Base-by-base conservation (phyloP, 2,888 invertebrate species). In the Chloroclysta siterata region DNA sequence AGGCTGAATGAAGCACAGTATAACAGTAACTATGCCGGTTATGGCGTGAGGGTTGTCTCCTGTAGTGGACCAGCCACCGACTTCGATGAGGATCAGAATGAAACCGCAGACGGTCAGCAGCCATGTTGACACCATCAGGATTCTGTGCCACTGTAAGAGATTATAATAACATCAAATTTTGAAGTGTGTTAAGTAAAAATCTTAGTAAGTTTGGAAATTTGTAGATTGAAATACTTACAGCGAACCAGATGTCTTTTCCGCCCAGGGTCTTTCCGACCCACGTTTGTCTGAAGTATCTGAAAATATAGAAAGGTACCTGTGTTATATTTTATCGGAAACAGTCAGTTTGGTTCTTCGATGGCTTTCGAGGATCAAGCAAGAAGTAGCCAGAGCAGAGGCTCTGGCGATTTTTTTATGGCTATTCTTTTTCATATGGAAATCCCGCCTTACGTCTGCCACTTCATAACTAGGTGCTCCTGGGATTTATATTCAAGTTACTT, bases 221-320 rank as follows among this genome's bases (percentile, higher is more conserved):
- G 2, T 39, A 39, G 33, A 33, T 22, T 22, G 1, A 15, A 51
- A 15, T 53, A 94, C 96, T 95, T 94, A 98, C 98, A 74, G 96
- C 97, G 89, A 99, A 98, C 98, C 98, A 99, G 68, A 97, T 94
- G 83, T 98, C 98, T 82, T 97, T 97, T 69, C 97, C 97, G 71
- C 96, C 97, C 4, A 97, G 85, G 67, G 95, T 95, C 69, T 94
- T 95, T 39, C 96, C 96, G 41, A 97, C 96, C 98, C 98, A 98
- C 0, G 98, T 98, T 82, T 97, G 96, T 79, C 97, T 96, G 91
- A 96, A 98, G 84, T 98, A 98, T 70, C 98, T 94, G 83, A 7
- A 78, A 81, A 57, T 55, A 68, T 1, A 8, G 15, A 15, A 41
- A 41, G n/a, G 41, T 0, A 42, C 5, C 13, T 4, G 5, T 22